Conservation (phyloP, 1,140 invertebrate genomes). For the Anthonomus grandis region DNA sequence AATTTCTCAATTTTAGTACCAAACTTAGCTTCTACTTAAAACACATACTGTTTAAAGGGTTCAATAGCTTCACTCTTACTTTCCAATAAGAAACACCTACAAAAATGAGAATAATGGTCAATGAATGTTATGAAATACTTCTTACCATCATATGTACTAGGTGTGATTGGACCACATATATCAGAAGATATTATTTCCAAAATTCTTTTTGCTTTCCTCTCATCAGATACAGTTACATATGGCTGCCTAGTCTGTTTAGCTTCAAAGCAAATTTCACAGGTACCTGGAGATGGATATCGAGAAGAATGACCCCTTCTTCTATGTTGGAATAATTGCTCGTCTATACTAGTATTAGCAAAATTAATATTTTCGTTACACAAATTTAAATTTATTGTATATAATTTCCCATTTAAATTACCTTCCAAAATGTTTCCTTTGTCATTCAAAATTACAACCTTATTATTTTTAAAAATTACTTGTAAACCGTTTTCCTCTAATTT, state of each 20-base stretch:
- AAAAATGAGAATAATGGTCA: slow-evolving; percentile 48
- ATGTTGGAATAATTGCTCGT: slow-evolving; percentile 11
- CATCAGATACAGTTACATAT: slow-evolving; percentile 18
- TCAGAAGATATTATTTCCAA: slow-evolving; percentile 45
- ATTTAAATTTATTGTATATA: slow-evolving; percentile 18
- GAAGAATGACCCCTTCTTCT: slow-evolving; percentile 22
- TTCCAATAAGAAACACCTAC: slow-evolving; percentile 41
- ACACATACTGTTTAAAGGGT: slow-evolving; percentile 38
- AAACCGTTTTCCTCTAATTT: neutral
- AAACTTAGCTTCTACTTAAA: slow-evolving; percentile 37
- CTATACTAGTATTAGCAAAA: slow-evolving; percentile 9
- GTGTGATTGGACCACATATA: slow-evolving; percentile 44
- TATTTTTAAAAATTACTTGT: slow-evolving; percentile 13
- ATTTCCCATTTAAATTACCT: slow-evolving; percentile 17
- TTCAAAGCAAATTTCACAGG: slow-evolving; percentile 28
- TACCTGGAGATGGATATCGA: slow-evolving; percentile 2
- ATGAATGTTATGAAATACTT: slow-evolving; percentile 48
- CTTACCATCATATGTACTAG: slow-evolving; percentile 37
- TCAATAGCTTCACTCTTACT: slow-evolving; percentile 39
- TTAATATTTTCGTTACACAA: slow-evolving; percentile 3
- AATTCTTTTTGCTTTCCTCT: slow-evolving; percentile 16
- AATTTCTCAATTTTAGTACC: slow-evolving; percentile 38
- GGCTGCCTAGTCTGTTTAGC: slow-evolving; percentile 25
- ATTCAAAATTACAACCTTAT: slow-evolving; percentile 11
- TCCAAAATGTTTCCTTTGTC: slow-evolving; percentile 7